Evolutionary conservation across 1,140 invertebrate genomes (phyloP).

Genomic region (Platyscapa corneri): DNA sequence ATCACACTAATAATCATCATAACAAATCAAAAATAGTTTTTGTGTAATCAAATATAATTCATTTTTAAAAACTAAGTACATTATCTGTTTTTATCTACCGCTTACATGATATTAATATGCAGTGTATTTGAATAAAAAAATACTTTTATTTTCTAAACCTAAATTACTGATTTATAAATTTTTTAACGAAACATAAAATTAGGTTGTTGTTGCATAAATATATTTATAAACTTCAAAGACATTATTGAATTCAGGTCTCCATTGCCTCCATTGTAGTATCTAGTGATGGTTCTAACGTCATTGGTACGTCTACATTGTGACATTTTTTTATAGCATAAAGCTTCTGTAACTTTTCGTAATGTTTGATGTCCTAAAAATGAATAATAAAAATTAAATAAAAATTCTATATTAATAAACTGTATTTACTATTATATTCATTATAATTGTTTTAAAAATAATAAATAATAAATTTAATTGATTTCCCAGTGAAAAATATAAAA

Average conservation of each 20-base stretch:
- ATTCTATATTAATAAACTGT: not conserved
- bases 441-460: too few relatives aligned
- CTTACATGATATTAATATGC: not conserved
- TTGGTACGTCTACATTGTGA: constrained; percentile 66
- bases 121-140: constrained; percentile 42
- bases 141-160: constrained; percentile 35
- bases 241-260: constrained; percentile 67
- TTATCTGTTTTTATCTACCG: not conserved
- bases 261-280: constrained; percentile 69
- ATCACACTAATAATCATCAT: not conserved
- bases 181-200: constrained; percentile 32
- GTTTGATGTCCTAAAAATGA: constrained; percentile 70
- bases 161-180: constrained; percentile 41
- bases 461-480: too few relatives aligned
- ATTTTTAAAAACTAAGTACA: constrained; percentile 31
- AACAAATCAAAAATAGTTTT: constrained; percentile 27
- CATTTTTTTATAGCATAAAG: constrained; percentile 74
- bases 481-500: too few relatives aligned
- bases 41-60: not conserved
- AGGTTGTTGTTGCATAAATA: not conserved
- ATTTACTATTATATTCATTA: not conserved
- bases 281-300: constrained; percentile 64
- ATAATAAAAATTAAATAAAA: not conserved
- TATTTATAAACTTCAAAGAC: constrained; percentile 30
- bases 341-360: constrained; percentile 78